Evolutionary conservation across 2,113 vertebrate genomes (phyloP).

Genomic region (Climacteris rufus): DNA sequence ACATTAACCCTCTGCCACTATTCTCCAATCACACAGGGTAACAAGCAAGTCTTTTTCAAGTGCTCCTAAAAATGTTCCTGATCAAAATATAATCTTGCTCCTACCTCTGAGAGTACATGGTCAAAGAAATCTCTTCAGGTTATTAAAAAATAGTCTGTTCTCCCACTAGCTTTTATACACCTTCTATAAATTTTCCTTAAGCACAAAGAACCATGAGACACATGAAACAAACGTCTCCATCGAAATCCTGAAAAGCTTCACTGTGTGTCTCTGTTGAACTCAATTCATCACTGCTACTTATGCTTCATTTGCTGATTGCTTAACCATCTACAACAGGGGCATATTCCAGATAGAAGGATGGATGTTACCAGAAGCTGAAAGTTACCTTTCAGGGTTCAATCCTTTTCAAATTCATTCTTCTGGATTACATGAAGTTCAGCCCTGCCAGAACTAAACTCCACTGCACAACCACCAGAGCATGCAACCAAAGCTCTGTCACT

Average conservation of each 20-base stretch:
- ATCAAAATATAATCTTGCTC: neutral
- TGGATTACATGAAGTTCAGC: neutral
- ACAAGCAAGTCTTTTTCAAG: neutral
- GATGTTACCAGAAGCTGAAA: neutral
- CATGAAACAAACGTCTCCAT: rapidly evolving
- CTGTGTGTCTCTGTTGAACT: neutral
- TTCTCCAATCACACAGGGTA: neutral
- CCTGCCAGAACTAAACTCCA: neutral
- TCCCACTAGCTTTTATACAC: neutral
- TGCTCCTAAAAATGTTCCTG: neutral
- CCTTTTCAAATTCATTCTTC: neutral
- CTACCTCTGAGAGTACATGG: neutral
- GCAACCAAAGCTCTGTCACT: neutral
- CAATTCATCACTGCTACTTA: neutral
- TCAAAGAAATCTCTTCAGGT: neutral
- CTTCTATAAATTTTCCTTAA: neutral
- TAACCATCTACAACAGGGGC: neutral
- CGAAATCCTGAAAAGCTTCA: neutral
- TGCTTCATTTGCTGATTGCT: neutral
- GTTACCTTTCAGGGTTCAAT: neutral
- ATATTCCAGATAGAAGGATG: neutral
- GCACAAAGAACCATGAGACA: neutral
- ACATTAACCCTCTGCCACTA: neutral
- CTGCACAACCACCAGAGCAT: neutral
- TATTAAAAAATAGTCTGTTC: neutral